Evolutionary conservation across 2,797 vertebrate species (phyloP), one percentile per base, ranked within the genome.

Genomic region (Anisognathus igniventris): DNA sequence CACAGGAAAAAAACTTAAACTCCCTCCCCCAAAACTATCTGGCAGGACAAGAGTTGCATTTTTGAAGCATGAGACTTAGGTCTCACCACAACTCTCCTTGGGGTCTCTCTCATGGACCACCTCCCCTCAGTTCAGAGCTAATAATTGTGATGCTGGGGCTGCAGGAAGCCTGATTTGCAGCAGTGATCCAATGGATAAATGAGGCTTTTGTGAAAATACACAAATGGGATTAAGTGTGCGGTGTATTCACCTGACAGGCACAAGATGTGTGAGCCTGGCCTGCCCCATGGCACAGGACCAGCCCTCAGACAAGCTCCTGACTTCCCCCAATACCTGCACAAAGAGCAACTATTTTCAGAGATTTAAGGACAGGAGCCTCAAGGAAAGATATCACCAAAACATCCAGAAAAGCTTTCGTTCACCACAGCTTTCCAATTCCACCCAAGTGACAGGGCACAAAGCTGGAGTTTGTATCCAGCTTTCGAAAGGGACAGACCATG

Each of bases 401-500:
- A 67, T 2, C 6, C 6, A 6, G 30, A 58, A 25, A 28, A 62
- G 7, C 20, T 72, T 58, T 28, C 3, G 4, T 6, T 45, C 17
- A 35, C 5, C 24, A 14, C 14, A 45, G 40, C 54, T 50, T 30
- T 85, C 21, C 54, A 51, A 31, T 27, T 37, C 33, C 27, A 42
- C 19, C 23, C 18, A 35, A 13, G 9, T 1, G 21, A 72, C 5
- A 14, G 51, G 22, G 40, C 27, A 67, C 25, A 70, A 77, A 44
- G 42, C 57, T 37, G 37, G 51, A 61, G 25, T 1, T 68, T 98
- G 97, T 97, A 73, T 56, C 96, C 96, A 95, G 81, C 95, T 82
- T 94, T 97, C 93, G 79, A 95, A 97, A 97, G 77, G 83, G 84
- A 70, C 60, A 96, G 90, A 17, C 73, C 28, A 94, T 0, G 7